Base-by-base conservation (phyloP, 2,113 vertebrate genomes). In the Cyrtonyx montezumae region DNA sequence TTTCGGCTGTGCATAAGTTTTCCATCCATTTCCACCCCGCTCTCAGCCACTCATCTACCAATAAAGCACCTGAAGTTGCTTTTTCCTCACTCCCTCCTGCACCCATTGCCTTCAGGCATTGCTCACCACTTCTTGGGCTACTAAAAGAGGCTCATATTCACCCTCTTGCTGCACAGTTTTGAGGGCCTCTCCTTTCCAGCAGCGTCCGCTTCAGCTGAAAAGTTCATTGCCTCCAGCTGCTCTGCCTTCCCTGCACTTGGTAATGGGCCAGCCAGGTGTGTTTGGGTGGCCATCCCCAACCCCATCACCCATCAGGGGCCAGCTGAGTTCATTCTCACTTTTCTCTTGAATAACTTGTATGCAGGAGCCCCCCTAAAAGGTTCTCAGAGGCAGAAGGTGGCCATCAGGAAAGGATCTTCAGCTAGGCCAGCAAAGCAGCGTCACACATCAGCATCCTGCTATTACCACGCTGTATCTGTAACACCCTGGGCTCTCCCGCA, bases 1-100 rank as follows among this genome's bases (percentile, higher is more conserved):
- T 97, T 94, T 92, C 93, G 91, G 93, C 79, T 74, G n/a, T 78
- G 79, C 86, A 62, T 91, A 89, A 84, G 85, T 92, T 97, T 96
- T 94, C 91, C 92, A 95, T 89, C 87, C 76, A 83, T 93, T 94
- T 95, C 84, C 74, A 81, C 88, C 40, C 67, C 65, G 68, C 61
- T 58, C 83, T 96, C 86, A 88, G 68, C 59, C 21, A 69, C 55
- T 75, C 43, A 30, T 70, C 80, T 61, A 89, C 88, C 84, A 87
- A 62, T 70, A 55, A 89, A 87, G 58, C 45, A 82, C 30, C 36
- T 90, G 59, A 84, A 92, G 79, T 71, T 90, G 71, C 26, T 93
- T 12, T 91, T 73, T 34, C 5, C 16, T 30, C 18, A 40, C 4
- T 83, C 79, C 9, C 56, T 82, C 71, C 63, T 66, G 51, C 45